Percentiles rank a stretch among this genome's conserved stretches.
Evolutionary conservation across 2,888 invertebrate genomes (phyloP).

Genomic region (Sarcophaga subvicina): DNA sequence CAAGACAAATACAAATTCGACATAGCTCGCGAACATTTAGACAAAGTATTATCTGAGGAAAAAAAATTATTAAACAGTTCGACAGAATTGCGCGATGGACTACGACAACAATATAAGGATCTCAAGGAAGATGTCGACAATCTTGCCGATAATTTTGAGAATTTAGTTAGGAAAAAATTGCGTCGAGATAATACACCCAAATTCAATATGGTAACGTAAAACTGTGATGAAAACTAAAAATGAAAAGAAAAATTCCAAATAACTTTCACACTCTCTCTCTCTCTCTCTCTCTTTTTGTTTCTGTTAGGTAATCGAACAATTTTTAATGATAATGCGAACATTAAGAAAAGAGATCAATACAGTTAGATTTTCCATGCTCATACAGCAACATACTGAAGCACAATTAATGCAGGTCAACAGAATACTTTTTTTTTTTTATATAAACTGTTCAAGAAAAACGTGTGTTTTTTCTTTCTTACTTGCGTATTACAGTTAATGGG

Average conservation of each 20-base stretch:
- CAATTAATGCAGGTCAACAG: neutral
- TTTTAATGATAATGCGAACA: slow-evolving; percentile 50
- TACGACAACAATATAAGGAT: slow-evolving; percentile 7
- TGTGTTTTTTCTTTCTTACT: neutral
- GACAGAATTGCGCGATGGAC: neutral
- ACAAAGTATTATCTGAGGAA: slow-evolving; percentile 62
- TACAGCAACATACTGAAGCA: slow-evolving; percentile 31
- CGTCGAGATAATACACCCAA: slow-evolving; percentile 45
- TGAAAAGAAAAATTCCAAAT: neutral
- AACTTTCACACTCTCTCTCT: neutral
- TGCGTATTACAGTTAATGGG: slow-evolving; percentile 71
- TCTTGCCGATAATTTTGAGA: slow-evolving; percentile 48
- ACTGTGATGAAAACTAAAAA: neutral
- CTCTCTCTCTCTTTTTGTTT: neutral
- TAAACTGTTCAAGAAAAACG: no score
- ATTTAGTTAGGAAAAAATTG: slow-evolving; percentile 60
- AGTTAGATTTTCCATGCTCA: slow-evolving; percentile 17
- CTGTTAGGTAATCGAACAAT: slow-evolving; percentile 68
- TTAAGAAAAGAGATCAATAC: slow-evolving; percentile 23
- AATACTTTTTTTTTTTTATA: neutral
- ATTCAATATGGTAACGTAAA: slow-evolving; percentile 63
- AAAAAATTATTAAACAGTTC: slow-evolving; percentile 54
- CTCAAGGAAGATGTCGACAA: slow-evolving; percentile 21
- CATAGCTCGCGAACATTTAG: slow-evolving; percentile 67
- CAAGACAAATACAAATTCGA: slow-evolving; percentile 63